Evolutionary conservation across 2,888 invertebrate genomes (phyloP).

Genomic region (Netelia virgata): DNA sequence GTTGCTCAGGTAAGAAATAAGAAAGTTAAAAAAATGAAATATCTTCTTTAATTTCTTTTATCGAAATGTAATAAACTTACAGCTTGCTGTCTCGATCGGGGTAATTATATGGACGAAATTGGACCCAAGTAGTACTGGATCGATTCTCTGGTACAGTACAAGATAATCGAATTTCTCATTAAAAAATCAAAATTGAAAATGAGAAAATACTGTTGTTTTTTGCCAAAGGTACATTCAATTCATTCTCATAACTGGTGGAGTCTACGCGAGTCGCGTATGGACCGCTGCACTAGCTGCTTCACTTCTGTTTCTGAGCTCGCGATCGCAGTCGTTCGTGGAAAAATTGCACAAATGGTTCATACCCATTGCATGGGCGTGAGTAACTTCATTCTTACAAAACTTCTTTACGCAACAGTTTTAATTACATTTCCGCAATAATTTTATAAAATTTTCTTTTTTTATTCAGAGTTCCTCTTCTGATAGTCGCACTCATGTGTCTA

Average conservation of each 20-base stretch:
- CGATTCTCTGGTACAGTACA: slow-evolving; percentile 77
- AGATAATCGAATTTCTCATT: neutral
- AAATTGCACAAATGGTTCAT: slow-evolving; percentile 91
- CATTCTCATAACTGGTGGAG: slow-evolving; percentile 90
- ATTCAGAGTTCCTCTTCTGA: slow-evolving; percentile 86
- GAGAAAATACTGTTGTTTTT: slow-evolving; percentile 6
- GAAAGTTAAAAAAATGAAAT: slow-evolving; percentile 13
- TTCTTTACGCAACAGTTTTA: neutral
- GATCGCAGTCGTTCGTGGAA: slow-evolving; percentile 93
- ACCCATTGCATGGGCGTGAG: slow-evolving; percentile 87
- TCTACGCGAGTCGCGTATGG: slow-evolving; percentile 94
- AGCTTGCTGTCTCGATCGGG: slow-evolving; percentile 78
- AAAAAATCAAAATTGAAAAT: neutral
- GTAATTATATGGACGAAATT: slow-evolving; percentile 82
- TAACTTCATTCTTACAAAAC: slow-evolving; percentile 34
- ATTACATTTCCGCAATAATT: neutral
- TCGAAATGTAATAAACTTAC: slow-evolving; percentile 25
- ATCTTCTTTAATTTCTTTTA: slow-evolving; percentile 19
- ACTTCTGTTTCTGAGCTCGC: slow-evolving; percentile 92
- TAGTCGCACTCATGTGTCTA: slow-evolving; percentile 89
- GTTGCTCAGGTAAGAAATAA: slow-evolving; percentile 89
- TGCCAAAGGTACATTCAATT: slow-evolving; percentile 89
- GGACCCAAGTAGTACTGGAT: slow-evolving; percentile 71
- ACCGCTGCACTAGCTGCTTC: slow-evolving; percentile 93
- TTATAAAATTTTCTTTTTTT: slow-evolving; percentile 21